Percentiles rank a stretch among this genome's conserved stretches.
Conservation (phyloP, 2,888 invertebrate species). For the Piscicola geometra region DNA sequence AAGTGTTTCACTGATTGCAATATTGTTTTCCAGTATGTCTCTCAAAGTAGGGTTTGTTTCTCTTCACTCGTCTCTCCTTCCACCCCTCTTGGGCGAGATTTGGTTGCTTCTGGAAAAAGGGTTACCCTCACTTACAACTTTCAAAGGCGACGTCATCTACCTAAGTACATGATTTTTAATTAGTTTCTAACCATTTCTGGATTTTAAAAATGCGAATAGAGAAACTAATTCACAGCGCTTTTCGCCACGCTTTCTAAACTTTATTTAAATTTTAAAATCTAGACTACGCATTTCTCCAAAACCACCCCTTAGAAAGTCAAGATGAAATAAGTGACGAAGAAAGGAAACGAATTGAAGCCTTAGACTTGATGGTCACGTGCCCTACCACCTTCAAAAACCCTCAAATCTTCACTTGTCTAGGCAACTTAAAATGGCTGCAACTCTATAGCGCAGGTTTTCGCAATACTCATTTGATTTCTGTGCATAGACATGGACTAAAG, state of each 20-base stretch:
- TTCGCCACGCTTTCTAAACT: too few relatives aligned
- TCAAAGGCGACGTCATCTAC: neutral
- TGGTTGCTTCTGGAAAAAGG: neutral
- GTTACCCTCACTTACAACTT: neutral
- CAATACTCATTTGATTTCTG: too few relatives aligned
- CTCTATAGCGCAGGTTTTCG: constrained; percentile 13
- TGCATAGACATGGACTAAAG: too few relatives aligned
- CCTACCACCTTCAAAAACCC: neutral
- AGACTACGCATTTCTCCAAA: too few relatives aligned
- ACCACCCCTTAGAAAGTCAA: neutral
- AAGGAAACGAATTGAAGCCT: neutral
- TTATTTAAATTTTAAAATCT: too few relatives aligned
- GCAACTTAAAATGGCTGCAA: constrained; percentile 22
- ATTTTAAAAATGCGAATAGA: too few relatives aligned
- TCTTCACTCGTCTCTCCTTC: too few relatives aligned
- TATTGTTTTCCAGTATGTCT: too few relatives aligned
- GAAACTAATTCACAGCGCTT: too few relatives aligned
- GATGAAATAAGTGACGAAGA: neutral
- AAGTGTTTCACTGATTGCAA: too few relatives aligned
- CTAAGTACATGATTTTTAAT: neutral
- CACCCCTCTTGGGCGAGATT: neutral
- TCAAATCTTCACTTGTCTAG: neutral
- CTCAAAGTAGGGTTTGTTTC: too few relatives aligned
- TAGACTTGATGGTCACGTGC: neutral
- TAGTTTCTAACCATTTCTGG: too few relatives aligned